phyloP scores from a whole-genome alignment of 2,888 invertebrate species.

The Limnephilus auricula region DNA sequence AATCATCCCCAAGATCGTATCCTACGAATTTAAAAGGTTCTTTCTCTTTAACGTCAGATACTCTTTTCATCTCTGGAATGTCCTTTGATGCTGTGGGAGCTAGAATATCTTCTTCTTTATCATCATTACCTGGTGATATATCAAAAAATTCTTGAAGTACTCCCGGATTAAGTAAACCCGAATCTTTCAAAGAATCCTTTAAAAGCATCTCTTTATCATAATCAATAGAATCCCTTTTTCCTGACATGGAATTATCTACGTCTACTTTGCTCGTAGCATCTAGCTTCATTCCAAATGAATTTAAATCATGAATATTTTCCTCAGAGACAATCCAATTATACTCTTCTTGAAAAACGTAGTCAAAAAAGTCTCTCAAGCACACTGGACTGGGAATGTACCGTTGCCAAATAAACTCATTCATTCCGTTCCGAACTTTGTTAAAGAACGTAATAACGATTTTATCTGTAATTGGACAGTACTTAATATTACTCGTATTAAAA shows the following conservation, averaged over 20 bases:
- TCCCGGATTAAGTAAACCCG: constrained; percentile 67
- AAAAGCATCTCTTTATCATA: constrained; percentile 72
- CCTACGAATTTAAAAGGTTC: constrained; percentile 70
- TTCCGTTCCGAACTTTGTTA: constrained; percentile 22
- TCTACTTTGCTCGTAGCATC: neutral
- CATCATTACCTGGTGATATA: constrained; percentile 68
- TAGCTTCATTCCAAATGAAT: constrained; percentile 57
- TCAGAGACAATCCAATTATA: constrained; percentile 75
- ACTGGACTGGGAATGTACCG: constrained; percentile 75
- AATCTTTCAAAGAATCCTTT: constrained; percentile 74
- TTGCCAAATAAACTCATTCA: constrained; percentile 69
- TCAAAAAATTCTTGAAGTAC: neutral
- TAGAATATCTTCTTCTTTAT: constrained; percentile 69
- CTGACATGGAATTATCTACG: neutral
- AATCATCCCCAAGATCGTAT: constrained; percentile 73
- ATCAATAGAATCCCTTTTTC: constrained; percentile 66
- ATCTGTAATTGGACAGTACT: constrained; percentile 51
- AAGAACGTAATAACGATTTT: constrained; percentile 43
- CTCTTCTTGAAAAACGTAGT: constrained; percentile 76
- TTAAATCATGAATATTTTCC: constrained; percentile 71
- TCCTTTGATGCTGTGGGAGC: constrained; percentile 8
- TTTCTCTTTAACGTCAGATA: neutral
- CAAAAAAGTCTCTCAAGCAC: constrained; percentile 77
- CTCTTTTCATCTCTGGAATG: neutral
- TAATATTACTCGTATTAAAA: constrained; percentile 45